A percentile compares a stretch with the other conserved stretches of the same genome.
phyloP scores from a whole-genome alignment of 2,797 vertebrate species.

The Podargus strigoides region DNA sequence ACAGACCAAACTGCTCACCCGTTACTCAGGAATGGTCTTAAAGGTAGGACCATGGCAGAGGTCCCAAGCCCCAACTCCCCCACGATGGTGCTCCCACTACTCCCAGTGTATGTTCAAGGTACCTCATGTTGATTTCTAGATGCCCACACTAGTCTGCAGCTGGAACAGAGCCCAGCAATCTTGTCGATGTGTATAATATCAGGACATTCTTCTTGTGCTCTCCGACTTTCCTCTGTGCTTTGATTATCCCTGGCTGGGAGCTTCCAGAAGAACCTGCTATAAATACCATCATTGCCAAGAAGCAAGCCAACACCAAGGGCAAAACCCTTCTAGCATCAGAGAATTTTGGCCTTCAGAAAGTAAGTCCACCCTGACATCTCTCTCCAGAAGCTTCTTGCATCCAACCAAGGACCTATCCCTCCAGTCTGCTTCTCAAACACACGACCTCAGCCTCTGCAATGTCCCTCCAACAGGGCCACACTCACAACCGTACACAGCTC shows the following conservation, averaged over 20 bases:
- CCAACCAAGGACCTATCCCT: not conserved
- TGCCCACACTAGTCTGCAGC: not conserved
- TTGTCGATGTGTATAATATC: not conserved
- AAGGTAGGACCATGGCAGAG: not conserved
- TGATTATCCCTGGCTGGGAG: not conserved
- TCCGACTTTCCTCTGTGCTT: not conserved
- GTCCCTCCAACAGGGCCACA: not conserved
- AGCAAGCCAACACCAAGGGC: not conserved
- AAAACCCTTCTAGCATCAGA: not conserved
- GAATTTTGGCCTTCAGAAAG: not conserved
- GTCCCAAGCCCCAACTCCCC: not conserved
- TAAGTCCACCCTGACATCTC: not conserved
- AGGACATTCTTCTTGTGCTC: not conserved
- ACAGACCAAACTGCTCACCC: not conserved
- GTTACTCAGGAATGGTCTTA: not conserved
- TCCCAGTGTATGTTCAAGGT: not conserved
- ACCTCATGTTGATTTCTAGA: not conserved
- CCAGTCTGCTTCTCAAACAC: not conserved
- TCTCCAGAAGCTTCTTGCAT: not conserved
- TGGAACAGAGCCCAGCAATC: not conserved
- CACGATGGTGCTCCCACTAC: not conserved
- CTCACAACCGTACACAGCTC: not conserved
- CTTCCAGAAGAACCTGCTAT: constrained; percentile 8
- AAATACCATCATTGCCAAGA: not conserved
- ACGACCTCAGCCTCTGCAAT: not conserved